phyloP scores from a whole-genome alignment of 2,113 vertebrate genomes.

The Spermophilus dauricus region DNA sequence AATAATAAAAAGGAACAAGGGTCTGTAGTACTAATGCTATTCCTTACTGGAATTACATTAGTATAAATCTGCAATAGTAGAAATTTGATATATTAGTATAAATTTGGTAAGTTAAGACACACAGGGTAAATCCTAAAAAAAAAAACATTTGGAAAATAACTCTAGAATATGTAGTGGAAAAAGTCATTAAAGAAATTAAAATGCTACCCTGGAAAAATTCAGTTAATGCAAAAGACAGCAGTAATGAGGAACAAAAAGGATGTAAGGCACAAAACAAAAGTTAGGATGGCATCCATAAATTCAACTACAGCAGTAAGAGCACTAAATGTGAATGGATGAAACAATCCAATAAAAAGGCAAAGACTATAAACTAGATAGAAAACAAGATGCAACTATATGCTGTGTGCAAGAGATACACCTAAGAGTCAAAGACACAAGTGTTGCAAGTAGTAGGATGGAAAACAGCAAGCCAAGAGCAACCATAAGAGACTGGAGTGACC shows the following conservation, averaged over 20 bases:
- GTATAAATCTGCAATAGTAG: neutral
- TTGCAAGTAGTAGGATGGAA: neutral
- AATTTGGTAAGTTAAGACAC: neutral
- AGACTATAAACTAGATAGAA: neutral
- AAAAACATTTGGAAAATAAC: neutral
- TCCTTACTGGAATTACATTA: neutral
- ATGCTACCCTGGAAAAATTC: neutral
- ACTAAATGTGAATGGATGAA: slow-evolving; percentile 1
- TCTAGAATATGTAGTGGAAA: neutral
- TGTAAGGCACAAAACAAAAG: neutral
- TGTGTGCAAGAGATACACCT: neutral
- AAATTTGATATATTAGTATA: neutral
- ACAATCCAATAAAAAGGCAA: neutral
- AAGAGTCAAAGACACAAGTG: neutral
- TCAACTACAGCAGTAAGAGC: neutral
- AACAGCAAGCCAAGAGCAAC: neutral
- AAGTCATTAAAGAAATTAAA: slow-evolving; percentile 6
- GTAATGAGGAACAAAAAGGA: neutral
- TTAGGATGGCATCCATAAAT: neutral
- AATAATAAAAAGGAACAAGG: neutral
- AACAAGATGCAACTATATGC: neutral
- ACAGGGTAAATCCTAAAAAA: neutral
- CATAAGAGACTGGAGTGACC: neutral
- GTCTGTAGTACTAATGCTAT: neutral
- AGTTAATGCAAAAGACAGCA: neutral